A percentile compares a stretch with the other conserved stretches of the same genome.
Evolutionary conservation across 2,797 vertebrate species (phyloP).

Genomic region (Amazona ochrocephala): DNA sequence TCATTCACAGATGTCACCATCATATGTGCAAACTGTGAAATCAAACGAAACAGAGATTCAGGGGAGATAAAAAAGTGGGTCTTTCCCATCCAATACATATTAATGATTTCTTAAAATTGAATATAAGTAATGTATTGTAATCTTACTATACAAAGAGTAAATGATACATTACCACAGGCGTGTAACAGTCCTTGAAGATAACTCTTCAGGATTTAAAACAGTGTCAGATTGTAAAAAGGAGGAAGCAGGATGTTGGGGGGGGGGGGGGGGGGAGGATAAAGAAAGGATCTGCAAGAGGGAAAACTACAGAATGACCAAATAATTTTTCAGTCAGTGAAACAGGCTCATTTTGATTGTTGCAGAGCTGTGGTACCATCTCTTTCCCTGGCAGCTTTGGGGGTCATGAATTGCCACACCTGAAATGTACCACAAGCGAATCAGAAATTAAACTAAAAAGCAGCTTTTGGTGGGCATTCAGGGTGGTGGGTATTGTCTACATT

Average conservation of each 20-base stretch:
- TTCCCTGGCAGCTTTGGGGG: not conserved
- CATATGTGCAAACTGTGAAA: not conserved
- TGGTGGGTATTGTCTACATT: not conserved
- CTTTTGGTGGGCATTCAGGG: not conserved
- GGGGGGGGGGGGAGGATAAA: not conserved
- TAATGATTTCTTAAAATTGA: conserved; percentile 25
- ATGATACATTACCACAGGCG: not conserved
- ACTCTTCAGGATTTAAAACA: not conserved
- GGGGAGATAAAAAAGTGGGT: not conserved
- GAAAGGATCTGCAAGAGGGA: not conserved
- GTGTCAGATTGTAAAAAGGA: not conserved
- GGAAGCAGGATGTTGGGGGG: not conserved
- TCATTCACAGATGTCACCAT: not conserved
- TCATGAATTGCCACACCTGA: not conserved
- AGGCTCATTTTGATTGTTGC: not conserved
- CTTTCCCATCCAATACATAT: not conserved
- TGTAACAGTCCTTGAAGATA: not conserved
- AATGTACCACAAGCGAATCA: not conserved
- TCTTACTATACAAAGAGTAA: not conserved
- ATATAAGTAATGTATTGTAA: not conserved
- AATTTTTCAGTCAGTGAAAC: not conserved
- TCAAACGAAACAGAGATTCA: not conserved
- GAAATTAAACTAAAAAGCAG: not conserved
- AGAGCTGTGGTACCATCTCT: not conserved
- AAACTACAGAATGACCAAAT: not conserved